Evolutionary conservation across 1,140 invertebrate genomes (phyloP).

Genomic region (Ceratina australensis): DNA sequence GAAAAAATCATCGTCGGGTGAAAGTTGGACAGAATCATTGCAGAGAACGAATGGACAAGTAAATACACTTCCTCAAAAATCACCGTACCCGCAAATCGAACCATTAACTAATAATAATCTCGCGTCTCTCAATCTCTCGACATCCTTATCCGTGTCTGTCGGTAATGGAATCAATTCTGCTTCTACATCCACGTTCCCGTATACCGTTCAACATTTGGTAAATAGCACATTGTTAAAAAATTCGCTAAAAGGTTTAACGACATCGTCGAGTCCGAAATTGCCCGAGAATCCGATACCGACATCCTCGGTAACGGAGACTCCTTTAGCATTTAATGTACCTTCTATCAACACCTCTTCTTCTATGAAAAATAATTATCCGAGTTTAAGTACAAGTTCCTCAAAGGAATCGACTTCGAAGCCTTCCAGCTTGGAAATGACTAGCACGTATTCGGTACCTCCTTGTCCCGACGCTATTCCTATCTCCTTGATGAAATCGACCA

Average conservation of each 20-base stretch:
- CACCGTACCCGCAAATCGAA: not conserved
- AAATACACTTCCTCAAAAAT: conserved; percentile 22
- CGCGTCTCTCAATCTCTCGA: conserved; percentile 19
- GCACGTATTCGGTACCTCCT: conserved; percentile 69
- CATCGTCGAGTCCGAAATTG: conserved; percentile 29
- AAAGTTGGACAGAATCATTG: conserved; percentile 13
- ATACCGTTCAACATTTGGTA: conserved; percentile 75
- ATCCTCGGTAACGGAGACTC: conserved; percentile 35
- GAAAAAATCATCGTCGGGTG: not conserved
- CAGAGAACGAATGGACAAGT: conserved; percentile 11
- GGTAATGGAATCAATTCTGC: conserved; percentile 14
- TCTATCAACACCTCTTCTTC: conserved; percentile 66
- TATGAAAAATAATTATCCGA: conserved; percentile 58
- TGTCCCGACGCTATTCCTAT: conserved; percentile 77
- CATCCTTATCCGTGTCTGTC: not conserved
- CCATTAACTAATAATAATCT: conserved; percentile 15
- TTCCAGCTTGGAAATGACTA: conserved; percentile 52
- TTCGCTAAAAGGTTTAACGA: conserved; percentile 27
- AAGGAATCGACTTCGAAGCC: conserved; percentile 35
- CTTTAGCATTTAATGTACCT: conserved; percentile 43
- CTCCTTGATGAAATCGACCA: conserved; percentile 72
- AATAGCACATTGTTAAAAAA: conserved; percentile 63
- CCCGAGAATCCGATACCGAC: conserved; percentile 26
- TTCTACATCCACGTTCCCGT: conserved; percentile 61
- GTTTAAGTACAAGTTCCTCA: not conserved